Evolutionary conservation across 2,113 vertebrate genomes (phyloP).

Genomic region (Puntigrus tetrazona): DNA sequence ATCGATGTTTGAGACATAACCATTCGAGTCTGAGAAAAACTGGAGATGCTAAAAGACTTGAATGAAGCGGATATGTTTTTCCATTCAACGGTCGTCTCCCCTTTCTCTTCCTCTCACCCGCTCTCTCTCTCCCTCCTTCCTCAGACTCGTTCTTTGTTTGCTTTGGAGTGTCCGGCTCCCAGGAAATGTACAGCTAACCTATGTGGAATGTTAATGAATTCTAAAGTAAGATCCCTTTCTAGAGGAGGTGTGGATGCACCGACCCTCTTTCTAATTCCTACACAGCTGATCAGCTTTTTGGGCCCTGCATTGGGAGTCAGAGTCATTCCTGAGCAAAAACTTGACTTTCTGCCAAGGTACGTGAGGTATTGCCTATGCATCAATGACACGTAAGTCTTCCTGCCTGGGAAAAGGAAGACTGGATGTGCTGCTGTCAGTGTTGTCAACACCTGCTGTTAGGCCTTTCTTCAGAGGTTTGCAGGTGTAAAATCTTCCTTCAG

Average conservation of each 20-base stretch:
- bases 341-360: conserved; percentile 3
- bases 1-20: not conserved
- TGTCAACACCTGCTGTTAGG: conserved; percentile 16
- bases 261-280: conserved; percentile 7
- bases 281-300: conserved; percentile 25
- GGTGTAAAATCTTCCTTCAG: conserved; percentile 35
- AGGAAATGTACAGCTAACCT: conserved; percentile 76
- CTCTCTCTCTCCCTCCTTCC: conserved; percentile 59
- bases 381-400: not conserved
- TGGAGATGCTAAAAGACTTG: conserved; percentile 56
- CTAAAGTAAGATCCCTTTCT: conserved; percentile 60
- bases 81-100: conserved; percentile 55
- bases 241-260: conserved; percentile 3
- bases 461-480: conserved; percentile 17
- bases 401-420: conserved; percentile 2
- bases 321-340: conserved; percentile 1
- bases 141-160: conserved; percentile 72
- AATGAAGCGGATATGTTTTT: conserved; percentile 70
- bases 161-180: conserved; percentile 67
- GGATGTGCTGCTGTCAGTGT: not conserved
- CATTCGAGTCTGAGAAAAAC: conserved; percentile 27
- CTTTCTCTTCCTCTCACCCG: conserved; percentile 49
- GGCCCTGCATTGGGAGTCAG: conserved; percentile 3
- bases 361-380: not conserved
- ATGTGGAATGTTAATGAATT: conserved; percentile 77